A percentile compares a stretch with the other conserved stretches of the same genome.
These are phyloP conservation scores for Paramuricea clavata DNA, from an alignment of 92 coral and sea anemone genomes.

Conservation along the genomic window DNA sequence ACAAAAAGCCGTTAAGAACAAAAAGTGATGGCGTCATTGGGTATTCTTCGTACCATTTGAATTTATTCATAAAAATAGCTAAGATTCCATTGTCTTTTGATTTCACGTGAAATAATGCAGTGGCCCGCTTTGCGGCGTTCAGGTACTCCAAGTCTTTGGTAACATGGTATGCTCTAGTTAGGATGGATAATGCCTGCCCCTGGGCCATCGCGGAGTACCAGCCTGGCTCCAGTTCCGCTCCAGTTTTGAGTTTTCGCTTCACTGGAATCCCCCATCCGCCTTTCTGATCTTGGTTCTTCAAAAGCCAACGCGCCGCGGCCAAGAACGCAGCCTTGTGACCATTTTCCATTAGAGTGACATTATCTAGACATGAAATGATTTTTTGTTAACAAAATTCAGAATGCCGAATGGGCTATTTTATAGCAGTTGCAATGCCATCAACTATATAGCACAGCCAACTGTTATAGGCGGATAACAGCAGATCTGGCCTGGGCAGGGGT, in stretches of 20 bases:
- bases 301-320: constrained; percentile 95
- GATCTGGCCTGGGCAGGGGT: too few relatives aligned
- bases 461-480: too few relatives aligned
- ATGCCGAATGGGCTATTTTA: too few relatives aligned
- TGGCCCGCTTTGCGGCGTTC: constrained; percentile 83
- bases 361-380: constrained; percentile 67
- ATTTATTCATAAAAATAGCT: constrained; percentile 78
- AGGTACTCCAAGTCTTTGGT: constrained; percentile 73
- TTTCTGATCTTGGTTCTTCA: constrained; percentile 82
- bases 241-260: constrained; percentile 81
- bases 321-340: constrained; percentile 84
- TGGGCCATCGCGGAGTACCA: constrained; percentile 99
- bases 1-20: constrained; percentile 94
- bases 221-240: constrained; percentile 78
- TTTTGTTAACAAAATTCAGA: too few relatives aligned
- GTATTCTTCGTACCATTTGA: constrained; percentile 95
- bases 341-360: constrained; percentile 79
- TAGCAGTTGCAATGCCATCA: too few relatives aligned
- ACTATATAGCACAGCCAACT: too few relatives aligned
- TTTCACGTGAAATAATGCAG: constrained; percentile 71
- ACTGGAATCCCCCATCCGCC: constrained; percentile 96
- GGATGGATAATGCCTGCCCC: constrained; percentile 92
- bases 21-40: constrained; percentile 87
- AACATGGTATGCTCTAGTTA: constrained; percentile 84
- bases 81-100: constrained; percentile 85